A percentile compares a stretch with the other conserved stretches of the same genome.
phyloP scores from a whole-genome alignment of 2,888 invertebrate genomes.

The Parelbella ahira region DNA sequence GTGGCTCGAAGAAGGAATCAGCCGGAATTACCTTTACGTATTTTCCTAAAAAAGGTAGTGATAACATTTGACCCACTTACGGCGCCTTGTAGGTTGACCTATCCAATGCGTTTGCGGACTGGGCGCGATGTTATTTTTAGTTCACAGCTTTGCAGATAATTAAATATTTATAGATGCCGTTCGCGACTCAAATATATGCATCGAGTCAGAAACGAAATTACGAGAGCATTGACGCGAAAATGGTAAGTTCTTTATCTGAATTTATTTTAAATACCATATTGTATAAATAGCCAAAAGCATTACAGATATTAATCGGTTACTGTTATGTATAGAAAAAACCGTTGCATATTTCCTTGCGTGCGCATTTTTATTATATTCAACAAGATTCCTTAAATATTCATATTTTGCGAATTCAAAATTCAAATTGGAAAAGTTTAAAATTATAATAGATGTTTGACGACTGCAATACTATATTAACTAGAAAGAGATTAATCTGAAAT shows the following conservation, averaged over 20 bases:
- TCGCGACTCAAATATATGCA: slow-evolving; percentile 42
- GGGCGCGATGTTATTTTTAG: slow-evolving; percentile 75
- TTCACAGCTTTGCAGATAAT: slow-evolving; percentile 76
- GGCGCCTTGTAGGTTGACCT: slow-evolving; percentile 75
- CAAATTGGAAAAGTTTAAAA: too few species aligned
- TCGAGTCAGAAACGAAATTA: slow-evolving; percentile 40
- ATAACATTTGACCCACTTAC: slow-evolving; percentile 76
- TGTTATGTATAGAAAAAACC: too few species aligned
- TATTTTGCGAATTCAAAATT: too few species aligned
- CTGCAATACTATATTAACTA: too few species aligned
- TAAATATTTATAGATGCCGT: slow-evolving; percentile 74
- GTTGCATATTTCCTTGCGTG: too few species aligned
- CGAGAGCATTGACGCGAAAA: slow-evolving; percentile 29
- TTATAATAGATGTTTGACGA: too few species aligned
- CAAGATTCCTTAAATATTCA: too few species aligned
- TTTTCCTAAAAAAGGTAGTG: slow-evolving; percentile 36
- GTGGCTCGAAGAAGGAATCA: slow-evolving; percentile 33
- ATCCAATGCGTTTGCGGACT: slow-evolving; percentile 72
- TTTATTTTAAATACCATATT: too few species aligned
- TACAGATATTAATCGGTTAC: too few species aligned
- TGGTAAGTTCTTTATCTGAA: slow-evolving; percentile 70
- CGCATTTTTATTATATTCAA: too few species aligned
- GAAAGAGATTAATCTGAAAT: too few species aligned
- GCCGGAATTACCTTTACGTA: slow-evolving; percentile 29
- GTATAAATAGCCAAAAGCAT: too few species aligned